These are phyloP conservation scores for Cosmia trapezina DNA, from an alignment of 2,888 invertebrate species.

Conservation along the genomic window DNA sequence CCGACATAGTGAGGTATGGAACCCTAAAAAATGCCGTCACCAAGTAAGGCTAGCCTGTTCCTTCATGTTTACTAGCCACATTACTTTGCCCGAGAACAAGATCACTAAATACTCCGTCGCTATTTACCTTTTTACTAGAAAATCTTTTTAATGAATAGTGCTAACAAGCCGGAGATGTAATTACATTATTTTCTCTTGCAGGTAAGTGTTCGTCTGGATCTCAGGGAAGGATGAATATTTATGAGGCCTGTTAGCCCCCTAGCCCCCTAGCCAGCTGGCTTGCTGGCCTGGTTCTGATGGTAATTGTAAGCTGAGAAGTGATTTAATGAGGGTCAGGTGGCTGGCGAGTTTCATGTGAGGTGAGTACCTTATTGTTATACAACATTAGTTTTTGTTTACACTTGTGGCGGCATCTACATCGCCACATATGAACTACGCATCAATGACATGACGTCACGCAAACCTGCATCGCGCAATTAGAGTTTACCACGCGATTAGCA, in stretches of 20 bases:
- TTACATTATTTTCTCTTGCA: conserved; percentile 49
- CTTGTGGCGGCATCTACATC: no score
- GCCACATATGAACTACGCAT: no score
- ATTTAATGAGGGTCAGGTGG: conserved; percentile 6
- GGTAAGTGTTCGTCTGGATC: conserved; percentile 36
- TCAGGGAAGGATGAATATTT: conserved; percentile 32
- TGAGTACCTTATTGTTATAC: not conserved
- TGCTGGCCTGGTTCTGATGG: conserved; percentile 8
- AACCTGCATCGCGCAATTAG: no score
- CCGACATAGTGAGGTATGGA: no score
- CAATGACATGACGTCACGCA: no score
- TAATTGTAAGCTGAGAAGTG: conserved; percentile 23
- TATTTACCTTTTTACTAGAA: conserved; percentile 1
- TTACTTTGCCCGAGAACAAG: not conserved
- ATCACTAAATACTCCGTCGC: not conserved
- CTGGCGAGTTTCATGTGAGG: conserved; percentile 10
- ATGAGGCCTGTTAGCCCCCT: conserved; percentile 16
- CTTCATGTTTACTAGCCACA: no score
- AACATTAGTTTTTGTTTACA: no score
- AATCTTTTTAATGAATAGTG: conserved; percentile 9
- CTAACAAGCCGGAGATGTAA: conserved; percentile 22
- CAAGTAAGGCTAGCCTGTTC: no score
- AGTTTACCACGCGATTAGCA: no score
- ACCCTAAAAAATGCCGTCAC: no score
- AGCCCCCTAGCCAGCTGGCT: conserved; percentile 1